Conservation (phyloP, 2,113 vertebrate genomes). For the Ailuropoda melanoleuca region DNA sequence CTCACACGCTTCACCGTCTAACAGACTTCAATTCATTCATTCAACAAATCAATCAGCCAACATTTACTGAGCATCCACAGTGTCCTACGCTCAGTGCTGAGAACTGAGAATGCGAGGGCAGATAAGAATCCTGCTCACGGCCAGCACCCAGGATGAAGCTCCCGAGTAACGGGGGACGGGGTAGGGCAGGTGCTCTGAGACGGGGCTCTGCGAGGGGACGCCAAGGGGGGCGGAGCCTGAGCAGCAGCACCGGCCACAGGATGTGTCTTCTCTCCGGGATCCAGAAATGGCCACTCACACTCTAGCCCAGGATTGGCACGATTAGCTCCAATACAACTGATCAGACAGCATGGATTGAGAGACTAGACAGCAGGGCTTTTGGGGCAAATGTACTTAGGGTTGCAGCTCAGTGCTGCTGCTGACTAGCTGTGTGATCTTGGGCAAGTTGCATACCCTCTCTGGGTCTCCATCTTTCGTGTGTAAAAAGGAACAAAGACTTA, state of each 20-base stretch:
- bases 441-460: neutral
- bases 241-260: neutral
- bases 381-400: no score
- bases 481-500: neutral
- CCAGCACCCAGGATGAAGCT: fast-evolving
- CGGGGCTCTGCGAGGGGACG: neutral
- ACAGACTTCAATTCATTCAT: neutral
- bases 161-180: fast-evolving
- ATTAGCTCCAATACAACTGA: neutral
- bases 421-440: neutral
- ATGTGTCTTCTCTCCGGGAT: neutral
- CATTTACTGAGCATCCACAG: neutral
- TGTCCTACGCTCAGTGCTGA: neutral
- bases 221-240: neutral
- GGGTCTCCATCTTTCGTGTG: neutral
- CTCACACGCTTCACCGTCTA: neutral
- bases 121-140: neutral
- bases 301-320: neutral
- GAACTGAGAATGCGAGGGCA: neutral
- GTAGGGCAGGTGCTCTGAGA: neutral
- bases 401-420: neutral
- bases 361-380: neutral
- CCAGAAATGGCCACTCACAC: neutral
- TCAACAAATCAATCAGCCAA: neutral
- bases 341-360: neutral